Evolutionary conservation across 2,888 invertebrate genomes (phyloP).

Genomic region (Amphimallon solstitiale): DNA sequence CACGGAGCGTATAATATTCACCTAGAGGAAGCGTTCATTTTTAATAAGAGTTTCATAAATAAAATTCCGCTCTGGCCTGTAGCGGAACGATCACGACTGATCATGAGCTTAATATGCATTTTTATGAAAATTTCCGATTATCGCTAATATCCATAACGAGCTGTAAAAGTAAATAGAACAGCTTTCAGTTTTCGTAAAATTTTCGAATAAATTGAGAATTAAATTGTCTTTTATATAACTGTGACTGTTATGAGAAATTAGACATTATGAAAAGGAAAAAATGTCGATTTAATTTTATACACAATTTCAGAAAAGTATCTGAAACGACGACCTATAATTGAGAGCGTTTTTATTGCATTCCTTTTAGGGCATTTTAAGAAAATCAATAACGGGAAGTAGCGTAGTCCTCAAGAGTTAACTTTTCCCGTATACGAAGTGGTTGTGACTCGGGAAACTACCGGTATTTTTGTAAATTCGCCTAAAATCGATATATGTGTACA

Average conservation of each 20-base stretch:
- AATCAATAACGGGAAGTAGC: too few species aligned
- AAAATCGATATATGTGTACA: too few species aligned
- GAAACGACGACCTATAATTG: not conserved
- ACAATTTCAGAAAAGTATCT: not conserved
- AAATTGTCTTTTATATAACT: conserved; percentile 2
- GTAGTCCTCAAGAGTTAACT: too few species aligned
- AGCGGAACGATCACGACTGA: not conserved
- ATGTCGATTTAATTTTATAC: conserved; percentile 7
- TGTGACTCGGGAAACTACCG: too few species aligned
- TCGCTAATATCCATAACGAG: conserved; percentile 22
- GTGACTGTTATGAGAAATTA: not conserved
- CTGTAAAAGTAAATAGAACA: conserved; percentile 21
- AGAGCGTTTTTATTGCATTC: too few species aligned
- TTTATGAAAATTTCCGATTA: conserved; percentile 30
- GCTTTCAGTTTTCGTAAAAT: conserved; percentile 1
- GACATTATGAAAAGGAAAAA: not conserved
- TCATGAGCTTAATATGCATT: conserved; percentile 16
- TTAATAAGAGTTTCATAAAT: conserved; percentile 32
- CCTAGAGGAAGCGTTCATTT: conserved; percentile 20
- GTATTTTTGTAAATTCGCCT: too few species aligned
- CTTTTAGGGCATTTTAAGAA: too few species aligned
- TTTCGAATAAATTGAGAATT: not conserved
- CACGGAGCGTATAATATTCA: conserved; percentile 3
- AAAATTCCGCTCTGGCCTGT: conserved; percentile 1
- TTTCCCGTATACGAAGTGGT: too few species aligned